Conservation (phyloP, 2,113 vertebrate species). For the Eonycteris spelaea region DNA sequence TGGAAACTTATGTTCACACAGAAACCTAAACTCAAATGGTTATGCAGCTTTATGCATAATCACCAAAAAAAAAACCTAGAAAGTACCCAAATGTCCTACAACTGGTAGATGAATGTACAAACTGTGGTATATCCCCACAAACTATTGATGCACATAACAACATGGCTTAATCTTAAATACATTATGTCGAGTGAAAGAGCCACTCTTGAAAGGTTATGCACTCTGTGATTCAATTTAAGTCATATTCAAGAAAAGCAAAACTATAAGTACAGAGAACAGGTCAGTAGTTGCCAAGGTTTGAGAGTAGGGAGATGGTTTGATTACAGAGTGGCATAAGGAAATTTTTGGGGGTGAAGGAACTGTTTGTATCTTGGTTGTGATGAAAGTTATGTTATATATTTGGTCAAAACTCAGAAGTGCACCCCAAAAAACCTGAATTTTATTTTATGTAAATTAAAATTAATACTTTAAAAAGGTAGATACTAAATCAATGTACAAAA, state of each 20-base stretch:
- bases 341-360: neutral
- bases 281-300: neutral
- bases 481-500: neutral
- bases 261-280: neutral
- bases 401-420: neutral
- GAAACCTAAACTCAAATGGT: neutral
- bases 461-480: neutral
- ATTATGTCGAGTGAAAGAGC: neutral
- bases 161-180: neutral
- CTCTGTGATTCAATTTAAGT: neutral
- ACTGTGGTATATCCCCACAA: neutral
- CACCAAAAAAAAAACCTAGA: neutral
- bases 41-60: neutral
- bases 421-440: neutral
- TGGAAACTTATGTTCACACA: neutral
- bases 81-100: neutral
- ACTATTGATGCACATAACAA: neutral
- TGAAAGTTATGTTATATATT: neutral
- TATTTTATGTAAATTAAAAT: constrained; percentile 3
- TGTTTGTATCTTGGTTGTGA: neutral
- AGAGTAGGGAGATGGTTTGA: neutral
- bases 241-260: neutral
- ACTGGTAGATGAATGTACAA: neutral
- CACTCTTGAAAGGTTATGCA: neutral
- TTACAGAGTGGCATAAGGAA: neutral